phyloP scores from a whole-genome alignment of 2,797 vertebrate genomes.

The Macrochelys suwanniensis region DNA sequence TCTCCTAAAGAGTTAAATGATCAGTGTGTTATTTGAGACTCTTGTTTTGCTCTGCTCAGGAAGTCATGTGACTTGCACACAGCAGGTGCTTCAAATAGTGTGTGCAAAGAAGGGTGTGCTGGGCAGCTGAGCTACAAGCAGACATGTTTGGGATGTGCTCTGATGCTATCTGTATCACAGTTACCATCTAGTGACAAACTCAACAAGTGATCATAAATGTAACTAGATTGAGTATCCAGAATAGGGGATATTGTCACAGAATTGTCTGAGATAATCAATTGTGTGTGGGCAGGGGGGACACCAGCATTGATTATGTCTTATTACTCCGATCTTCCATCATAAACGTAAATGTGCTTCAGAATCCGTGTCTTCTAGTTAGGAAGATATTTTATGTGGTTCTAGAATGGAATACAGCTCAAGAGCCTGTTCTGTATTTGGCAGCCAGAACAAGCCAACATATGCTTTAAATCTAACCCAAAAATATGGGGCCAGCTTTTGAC shows the following conservation, averaged over 20 bases:
- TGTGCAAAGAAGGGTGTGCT: fast-evolving
- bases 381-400: background rate
- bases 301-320: background rate
- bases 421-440: fast-evolving
- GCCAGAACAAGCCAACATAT: background rate
- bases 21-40: background rate
- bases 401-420: fast-evolving
- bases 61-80: background rate
- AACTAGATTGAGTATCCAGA: fast-evolving
- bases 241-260: background rate
- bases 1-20: background rate
- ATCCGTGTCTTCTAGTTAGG: background rate
- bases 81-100: fast-evolving
- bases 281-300: background rate
- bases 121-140: fast-evolving
- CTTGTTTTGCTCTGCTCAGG: background rate
- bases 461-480: background rate
- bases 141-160: fast-evolving
- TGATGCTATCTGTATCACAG: fast-evolving
- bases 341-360: background rate
- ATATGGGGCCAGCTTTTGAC: background rate
- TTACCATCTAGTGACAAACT: background rate
- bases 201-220: fast-evolving
- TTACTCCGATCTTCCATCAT: background rate
- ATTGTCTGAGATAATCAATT: background rate